A percentile compares a stretch with the other conserved stretches of the same genome.
Conservation (phyloP, 2,888 invertebrate genomes). For the Dermolepida albohirtum region DNA sequence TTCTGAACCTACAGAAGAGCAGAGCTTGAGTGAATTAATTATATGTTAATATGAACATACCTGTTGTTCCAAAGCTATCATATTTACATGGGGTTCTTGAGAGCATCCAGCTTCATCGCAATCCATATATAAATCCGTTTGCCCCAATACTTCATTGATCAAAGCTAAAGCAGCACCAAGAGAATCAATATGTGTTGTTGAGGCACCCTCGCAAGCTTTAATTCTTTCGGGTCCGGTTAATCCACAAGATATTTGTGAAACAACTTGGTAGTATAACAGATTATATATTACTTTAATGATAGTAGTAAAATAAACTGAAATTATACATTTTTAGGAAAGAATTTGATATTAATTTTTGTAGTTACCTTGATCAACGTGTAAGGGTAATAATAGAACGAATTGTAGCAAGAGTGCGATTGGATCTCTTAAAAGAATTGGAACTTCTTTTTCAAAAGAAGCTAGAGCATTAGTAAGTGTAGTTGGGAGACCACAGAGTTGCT, state of each 20-base stretch:
- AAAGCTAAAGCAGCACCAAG: conserved; percentile 63
- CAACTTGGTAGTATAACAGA: conserved; percentile 88
- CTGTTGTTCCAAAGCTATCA: conserved; percentile 64
- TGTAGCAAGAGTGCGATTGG: conserved; percentile 88
- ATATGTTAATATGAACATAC: conserved; percentile 48
- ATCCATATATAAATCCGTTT: conserved; percentile 73
- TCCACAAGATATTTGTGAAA: conserved; percentile 81
- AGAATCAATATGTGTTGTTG: conserved; percentile 56
- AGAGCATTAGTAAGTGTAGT: conserved; percentile 59
- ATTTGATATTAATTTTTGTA: background rate
- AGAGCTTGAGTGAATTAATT: background rate
- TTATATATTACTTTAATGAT: conserved; percentile 91
- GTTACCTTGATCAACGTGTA: conserved; percentile 86
- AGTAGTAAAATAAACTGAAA: conserved; percentile 87
- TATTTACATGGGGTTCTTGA: conserved; percentile 58
- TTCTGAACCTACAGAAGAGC: conserved; percentile 73
- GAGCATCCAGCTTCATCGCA: conserved; percentile 63
- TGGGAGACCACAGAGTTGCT: conserved; percentile 68
- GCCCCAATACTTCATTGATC: conserved; percentile 67
- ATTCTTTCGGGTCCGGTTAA: conserved; percentile 75
- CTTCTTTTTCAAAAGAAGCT: conserved; percentile 68
- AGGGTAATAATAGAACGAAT: conserved; percentile 85
- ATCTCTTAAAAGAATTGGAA: conserved; percentile 90
- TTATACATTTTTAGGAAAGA: conserved; percentile 3
- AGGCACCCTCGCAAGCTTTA: conserved; percentile 57